A percentile compares a stretch with the other conserved stretches of the same genome.
Conservation (phyloP, 2,797 vertebrate genomes). For the Hylomyscus alleni region DNA sequence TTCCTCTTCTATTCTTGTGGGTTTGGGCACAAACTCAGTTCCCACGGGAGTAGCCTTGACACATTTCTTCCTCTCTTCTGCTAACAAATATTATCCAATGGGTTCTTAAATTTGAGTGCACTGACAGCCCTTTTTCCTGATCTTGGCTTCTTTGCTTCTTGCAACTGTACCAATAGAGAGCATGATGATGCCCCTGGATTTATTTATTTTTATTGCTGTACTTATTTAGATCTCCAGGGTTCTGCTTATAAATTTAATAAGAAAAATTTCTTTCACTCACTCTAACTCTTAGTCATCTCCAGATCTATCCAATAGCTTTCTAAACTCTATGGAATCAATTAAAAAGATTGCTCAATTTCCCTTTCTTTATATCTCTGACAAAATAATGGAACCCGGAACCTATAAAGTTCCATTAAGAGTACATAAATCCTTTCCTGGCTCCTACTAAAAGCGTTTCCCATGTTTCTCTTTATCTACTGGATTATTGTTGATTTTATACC, state of each 20-base stretch:
- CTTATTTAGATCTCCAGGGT: constrained; percentile 59
- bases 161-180: background rate
- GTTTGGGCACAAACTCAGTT: constrained; percentile 74
- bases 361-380: constrained; percentile 75
- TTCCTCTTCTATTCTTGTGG: constrained; percentile 17
- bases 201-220: background rate
- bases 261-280: constrained; percentile 57
- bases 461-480: constrained; percentile 85
- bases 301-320: constrained; percentile 49
- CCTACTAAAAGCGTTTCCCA: constrained; percentile 56
- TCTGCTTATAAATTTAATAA: constrained; percentile 62
- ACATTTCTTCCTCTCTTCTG: background rate
- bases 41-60: constrained; percentile 31
- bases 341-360: constrained; percentile 79
- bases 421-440: constrained; percentile 79
- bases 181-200: constrained; percentile 6
- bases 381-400: constrained; percentile 82
- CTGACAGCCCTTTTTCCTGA: background rate
- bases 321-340: constrained; percentile 71
- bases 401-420: constrained; percentile 84
- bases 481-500: constrained; percentile 86
- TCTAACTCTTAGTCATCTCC: constrained; percentile 37
- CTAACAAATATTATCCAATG: background rate
- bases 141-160: background rate
- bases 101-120: constrained; percentile 55